Evolutionary conservation across 2,888 invertebrate genomes (phyloP).

Genomic region (Napeogenes inachia): DNA sequence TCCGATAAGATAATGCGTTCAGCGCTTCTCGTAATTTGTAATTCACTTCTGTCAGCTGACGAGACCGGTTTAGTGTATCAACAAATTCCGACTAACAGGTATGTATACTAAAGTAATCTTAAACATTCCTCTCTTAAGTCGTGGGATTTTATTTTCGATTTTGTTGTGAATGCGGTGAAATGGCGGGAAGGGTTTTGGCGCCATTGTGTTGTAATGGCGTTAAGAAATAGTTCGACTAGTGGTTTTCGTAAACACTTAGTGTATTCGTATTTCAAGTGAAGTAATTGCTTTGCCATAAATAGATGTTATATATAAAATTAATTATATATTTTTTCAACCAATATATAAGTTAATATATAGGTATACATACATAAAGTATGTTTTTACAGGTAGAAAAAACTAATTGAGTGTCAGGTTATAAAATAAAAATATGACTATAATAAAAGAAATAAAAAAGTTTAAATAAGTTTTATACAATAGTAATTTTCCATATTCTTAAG

Average conservation of each 20-base stretch:
- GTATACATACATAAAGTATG: too few relatives aligned
- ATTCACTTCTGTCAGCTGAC: constrained; percentile 63
- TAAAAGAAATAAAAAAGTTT: too few relatives aligned
- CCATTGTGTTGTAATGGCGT: constrained; percentile 24
- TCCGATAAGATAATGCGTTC: too few relatives aligned
- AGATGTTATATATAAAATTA: neutral
- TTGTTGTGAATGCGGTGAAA: constrained; percentile 34
- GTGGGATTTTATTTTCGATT: constrained; percentile 48
- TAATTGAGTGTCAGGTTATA: too few relatives aligned
- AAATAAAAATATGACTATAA: too few relatives aligned
- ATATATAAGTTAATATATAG: too few relatives aligned
- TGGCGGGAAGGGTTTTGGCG: constrained; percentile 38
- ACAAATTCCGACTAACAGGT: constrained; percentile 65
- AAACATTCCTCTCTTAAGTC: constrained; percentile 47
- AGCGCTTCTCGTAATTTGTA: constrained; percentile 35
- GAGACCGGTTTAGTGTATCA: constrained; percentile 58
- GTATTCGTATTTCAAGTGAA: neutral
- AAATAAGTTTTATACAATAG: too few relatives aligned
- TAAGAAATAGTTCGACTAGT: constrained; percentile 13
- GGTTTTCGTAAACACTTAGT: neutral
- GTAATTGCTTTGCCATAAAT: neutral
- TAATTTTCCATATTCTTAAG: too few relatives aligned
- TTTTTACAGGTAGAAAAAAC: too few relatives aligned
- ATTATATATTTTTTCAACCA: neutral
- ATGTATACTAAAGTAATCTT: constrained; percentile 44